Base-by-base conservation (phyloP, 2,797 vertebrate species). In the Mormyrus hasselquistii region DNA sequence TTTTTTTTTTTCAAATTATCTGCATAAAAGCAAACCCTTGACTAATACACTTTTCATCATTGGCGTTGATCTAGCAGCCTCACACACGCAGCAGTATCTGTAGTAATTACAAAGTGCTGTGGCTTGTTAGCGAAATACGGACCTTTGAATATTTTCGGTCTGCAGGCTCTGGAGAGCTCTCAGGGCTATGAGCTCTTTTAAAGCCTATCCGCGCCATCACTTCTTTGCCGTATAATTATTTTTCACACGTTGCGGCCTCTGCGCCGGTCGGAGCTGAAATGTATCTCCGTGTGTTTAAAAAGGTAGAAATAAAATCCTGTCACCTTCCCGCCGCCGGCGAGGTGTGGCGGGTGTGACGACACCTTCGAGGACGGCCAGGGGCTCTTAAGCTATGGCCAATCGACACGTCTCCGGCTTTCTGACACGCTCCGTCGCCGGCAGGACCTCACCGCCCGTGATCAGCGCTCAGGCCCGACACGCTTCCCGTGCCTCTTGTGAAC, bases 391-490 rank as follows among this genome's bases (percentile, higher is more conserved):
- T 93, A 93, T 93, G 95, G 94, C 94, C 96, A 95, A 96, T 96
- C 96, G 95, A 96, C 96, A 96, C 96, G 93, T 96, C 94, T 95
- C 92, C 91, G 93, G 94, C 94, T 93, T 94, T 89, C 62, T 44
- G 76, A 89, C 92, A 65, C 92, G 92, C 95, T 96, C 96, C 96
- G 94, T 93, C 95, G 94, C 95, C 90, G 95, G 96, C 95, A 96
- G 95, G 94, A 95, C 95, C 90, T 96, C 92, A 93, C 91, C 50
- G 92, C 93, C 93, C 90, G 93, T 93, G 93, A 94, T 92, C 92
- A 3, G 92, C 14, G 79, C 12, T 52, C 91, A 91, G 92, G 92
- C 92, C 91, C 89, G 90, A 91, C 91, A 89, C 91, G 91, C 90
- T 29, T 29, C 25, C 25, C 90, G 93, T 93, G 90, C 92, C 92